phyloP scores from a whole-genome alignment of 2,797 vertebrate genomes.

The Ctenopoma kingsleyae region DNA sequence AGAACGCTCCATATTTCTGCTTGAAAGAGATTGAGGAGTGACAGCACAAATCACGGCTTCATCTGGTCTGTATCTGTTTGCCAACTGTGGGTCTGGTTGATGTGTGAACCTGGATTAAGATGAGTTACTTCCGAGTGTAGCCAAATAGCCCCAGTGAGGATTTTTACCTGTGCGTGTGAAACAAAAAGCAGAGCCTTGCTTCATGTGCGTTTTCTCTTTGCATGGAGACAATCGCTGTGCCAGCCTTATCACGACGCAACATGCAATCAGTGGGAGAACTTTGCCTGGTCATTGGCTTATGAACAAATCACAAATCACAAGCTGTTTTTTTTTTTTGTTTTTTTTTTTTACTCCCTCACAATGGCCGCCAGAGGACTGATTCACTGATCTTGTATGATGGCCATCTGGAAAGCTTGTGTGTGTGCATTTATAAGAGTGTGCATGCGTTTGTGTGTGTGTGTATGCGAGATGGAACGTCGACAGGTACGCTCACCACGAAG shows the following conservation, averaged over 20 bases:
- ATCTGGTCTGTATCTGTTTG: slow-evolving; percentile 59
- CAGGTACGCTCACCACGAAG: slow-evolving; percentile 63
- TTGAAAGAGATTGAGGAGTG: slow-evolving; percentile 54
- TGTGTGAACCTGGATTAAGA: slow-evolving; percentile 72
- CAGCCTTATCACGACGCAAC: slow-evolving; percentile 73
- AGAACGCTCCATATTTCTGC: slow-evolving; percentile 47
- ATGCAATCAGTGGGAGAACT: slow-evolving; percentile 70
- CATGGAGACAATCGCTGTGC: slow-evolving; percentile 65
- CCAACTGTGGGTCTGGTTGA: slow-evolving; percentile 60
- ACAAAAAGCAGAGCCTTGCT: slow-evolving; percentile 55
- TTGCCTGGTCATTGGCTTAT: slow-evolving; percentile 72
- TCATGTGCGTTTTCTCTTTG: slow-evolving; percentile 50
- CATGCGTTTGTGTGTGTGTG: slow-evolving; percentile 15
- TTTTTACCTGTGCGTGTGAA: slow-evolving; percentile 50
- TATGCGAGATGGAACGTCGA: slow-evolving; percentile 24
- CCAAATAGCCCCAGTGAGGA: slow-evolving; percentile 61
- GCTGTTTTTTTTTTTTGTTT: slow-evolving; percentile 54
- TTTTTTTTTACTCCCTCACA: slow-evolving; percentile 53
- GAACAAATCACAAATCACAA: slow-evolving; percentile 75
- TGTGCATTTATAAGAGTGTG: slow-evolving; percentile 14
- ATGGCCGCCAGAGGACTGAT: slow-evolving; percentile 70
- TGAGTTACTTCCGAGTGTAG: slow-evolving; percentile 53
- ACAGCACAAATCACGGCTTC: slow-evolving; percentile 58
- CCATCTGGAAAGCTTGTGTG: slow-evolving; percentile 76
- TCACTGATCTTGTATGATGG: slow-evolving; percentile 67